Conservation (phyloP, 1,140 invertebrate genomes). For the Anoplolepis gracilipes region DNA sequence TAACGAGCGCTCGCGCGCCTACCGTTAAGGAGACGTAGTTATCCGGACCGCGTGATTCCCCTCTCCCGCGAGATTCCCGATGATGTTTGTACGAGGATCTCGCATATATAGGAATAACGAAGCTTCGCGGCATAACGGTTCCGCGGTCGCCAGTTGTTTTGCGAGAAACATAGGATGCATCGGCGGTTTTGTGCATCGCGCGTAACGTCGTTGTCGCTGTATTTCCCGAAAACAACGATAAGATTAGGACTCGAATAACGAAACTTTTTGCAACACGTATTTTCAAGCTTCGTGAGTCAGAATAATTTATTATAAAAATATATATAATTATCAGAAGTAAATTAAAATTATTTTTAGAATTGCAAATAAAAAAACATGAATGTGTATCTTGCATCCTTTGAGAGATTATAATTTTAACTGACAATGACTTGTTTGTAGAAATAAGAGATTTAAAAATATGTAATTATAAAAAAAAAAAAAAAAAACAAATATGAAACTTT, state of each 20-base stretch:
- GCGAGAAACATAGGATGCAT: conserved; percentile 66
- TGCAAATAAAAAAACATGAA: not conserved
- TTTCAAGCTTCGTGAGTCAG: not conserved
- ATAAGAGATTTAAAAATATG: too few relatives aligned
- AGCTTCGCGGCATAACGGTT: conserved; percentile 74
- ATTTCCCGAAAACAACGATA: not conserved
- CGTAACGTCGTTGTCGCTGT: not conserved
- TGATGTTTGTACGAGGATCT: conserved; percentile 19
- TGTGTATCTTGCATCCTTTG: not conserved
- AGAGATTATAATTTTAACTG: not conserved
- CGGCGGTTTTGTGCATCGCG: conserved; percentile 20
- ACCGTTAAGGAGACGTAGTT: conserved; percentile 53
- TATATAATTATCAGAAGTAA: not conserved
- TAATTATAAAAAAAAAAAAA: not conserved
- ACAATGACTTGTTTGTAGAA: not conserved
- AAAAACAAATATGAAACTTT: not conserved
- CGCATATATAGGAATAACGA: conserved; percentile 57
- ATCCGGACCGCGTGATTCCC: not conserved
- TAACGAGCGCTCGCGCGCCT: conserved; percentile 50
- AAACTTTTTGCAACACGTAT: not conserved
- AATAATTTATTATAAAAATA: not conserved
- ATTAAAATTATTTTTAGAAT: not conserved
- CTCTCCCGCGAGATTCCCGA: conserved; percentile 1
- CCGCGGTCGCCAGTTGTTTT: conserved; percentile 74
- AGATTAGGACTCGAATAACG: not conserved